phyloP scores from a whole-genome alignment of 1,140 invertebrate genomes.

The Lethrus apterus region DNA sequence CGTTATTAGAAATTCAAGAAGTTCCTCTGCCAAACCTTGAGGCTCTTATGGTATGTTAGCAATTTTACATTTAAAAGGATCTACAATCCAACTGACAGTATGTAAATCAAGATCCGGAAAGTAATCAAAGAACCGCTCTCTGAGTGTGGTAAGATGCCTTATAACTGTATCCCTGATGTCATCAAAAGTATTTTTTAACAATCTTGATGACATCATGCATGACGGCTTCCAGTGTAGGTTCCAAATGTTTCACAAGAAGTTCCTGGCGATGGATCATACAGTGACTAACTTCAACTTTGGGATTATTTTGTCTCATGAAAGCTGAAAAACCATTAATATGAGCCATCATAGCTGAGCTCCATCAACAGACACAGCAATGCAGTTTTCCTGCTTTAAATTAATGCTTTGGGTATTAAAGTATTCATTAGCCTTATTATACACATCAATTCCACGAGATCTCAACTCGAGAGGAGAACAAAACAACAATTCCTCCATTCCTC shows the following conservation, averaged over 20 bases:
- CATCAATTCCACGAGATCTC: constrained; percentile 21
- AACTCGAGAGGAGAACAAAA: constrained; percentile 19
- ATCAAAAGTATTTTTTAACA: constrained; percentile 20
- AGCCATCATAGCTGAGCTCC: constrained; percentile 17
- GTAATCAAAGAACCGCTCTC: too few relatives aligned
- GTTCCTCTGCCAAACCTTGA: constrained; percentile 16
- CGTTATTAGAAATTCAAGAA: too few relatives aligned
- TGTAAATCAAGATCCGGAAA: too few relatives aligned
- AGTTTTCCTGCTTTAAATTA: constrained; percentile 19
- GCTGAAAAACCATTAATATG: constrained; percentile 20
- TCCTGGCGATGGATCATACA: constrained; percentile 25
- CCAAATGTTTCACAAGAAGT: constrained; percentile 23
- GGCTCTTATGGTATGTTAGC: constrained; percentile 16
- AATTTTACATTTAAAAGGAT: constrained; percentile 25
- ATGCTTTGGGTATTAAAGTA: constrained; percentile 19
- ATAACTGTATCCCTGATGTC: constrained; percentile 20
- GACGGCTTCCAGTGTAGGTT: constrained; percentile 25
- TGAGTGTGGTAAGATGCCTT: constrained; percentile 19
- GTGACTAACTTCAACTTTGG: constrained; percentile 26
- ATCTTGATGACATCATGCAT: constrained; percentile 25
- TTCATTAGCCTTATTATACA: constrained; percentile 19
- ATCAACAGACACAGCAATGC: constrained; percentile 13
- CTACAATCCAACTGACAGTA: constrained; percentile 21
- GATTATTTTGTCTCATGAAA: constrained; percentile 19
- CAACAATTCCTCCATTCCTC: constrained; percentile 19